Percentiles rank a stretch among this genome's conserved stretches.
These are phyloP conservation scores for Pomatorhinus ruficollis DNA, from an alignment of 2,113 vertebrate species.

Conservation along the genomic window DNA sequence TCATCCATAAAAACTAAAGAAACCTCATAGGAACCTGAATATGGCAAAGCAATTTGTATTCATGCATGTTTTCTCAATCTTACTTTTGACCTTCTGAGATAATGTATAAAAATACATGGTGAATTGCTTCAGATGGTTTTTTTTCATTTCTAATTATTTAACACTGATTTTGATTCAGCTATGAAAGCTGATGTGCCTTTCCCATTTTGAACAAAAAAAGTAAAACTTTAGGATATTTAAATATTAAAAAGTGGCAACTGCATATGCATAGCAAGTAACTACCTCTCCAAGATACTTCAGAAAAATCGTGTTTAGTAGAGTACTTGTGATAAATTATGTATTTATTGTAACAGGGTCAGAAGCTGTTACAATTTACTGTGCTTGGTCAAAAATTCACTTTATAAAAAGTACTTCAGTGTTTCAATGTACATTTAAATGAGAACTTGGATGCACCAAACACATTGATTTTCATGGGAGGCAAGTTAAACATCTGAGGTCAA, in stretches of 20 bases:
- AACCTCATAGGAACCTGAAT: slow-evolving; percentile 48
- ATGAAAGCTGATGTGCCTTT: slow-evolving; percentile 4
- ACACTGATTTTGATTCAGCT: slow-evolving; percentile 37
- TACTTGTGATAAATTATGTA: slow-evolving; percentile 73
- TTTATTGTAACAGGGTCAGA: slow-evolving; percentile 67
- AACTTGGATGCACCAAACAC: not conserved
- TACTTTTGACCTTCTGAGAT: slow-evolving; percentile 21
- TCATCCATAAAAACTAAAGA: slow-evolving; percentile 64
- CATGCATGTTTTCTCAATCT: not conserved
- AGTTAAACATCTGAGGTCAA: slow-evolving; percentile 33
- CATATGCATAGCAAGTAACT: slow-evolving; percentile 63
- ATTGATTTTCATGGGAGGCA: slow-evolving; percentile 16
- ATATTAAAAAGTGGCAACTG: slow-evolving; percentile 61
- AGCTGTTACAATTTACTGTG: slow-evolving; percentile 59
- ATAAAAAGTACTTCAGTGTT: slow-evolving; percentile 19
- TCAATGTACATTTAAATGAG: slow-evolving; percentile 52
- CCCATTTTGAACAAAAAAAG: slow-evolving; percentile 41
- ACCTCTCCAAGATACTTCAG: slow-evolving; percentile 54
- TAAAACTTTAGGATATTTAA: slow-evolving; percentile 58
- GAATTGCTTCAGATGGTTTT: not conserved
- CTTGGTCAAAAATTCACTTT: slow-evolving; percentile 63
- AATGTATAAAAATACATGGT: slow-evolving; percentile 21
- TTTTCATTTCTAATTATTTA: slow-evolving; percentile 42
- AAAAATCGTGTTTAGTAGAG: slow-evolving; percentile 63
- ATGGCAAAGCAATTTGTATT: slow-evolving; percentile 69